phyloP scores from a whole-genome alignment of 2,888 invertebrate genomes.

The Tetragnatha montana region DNA sequence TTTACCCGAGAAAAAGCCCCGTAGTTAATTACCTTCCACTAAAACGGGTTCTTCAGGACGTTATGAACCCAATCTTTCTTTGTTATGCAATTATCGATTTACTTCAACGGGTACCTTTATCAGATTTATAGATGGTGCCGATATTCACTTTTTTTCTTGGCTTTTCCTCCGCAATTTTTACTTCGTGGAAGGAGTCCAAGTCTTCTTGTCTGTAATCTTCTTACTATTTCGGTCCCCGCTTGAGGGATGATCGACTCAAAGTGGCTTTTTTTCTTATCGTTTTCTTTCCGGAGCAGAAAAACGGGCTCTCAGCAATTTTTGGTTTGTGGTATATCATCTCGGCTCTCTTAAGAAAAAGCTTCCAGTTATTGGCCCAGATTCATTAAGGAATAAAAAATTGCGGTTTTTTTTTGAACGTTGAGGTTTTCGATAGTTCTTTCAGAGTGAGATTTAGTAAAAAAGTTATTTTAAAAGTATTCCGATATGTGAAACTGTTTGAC shows the following conservation, averaged over 20 bases:
- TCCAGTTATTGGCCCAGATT: background rate
- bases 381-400: background rate
- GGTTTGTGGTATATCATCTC: background rate
- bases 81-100: background rate
- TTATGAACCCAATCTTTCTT: background rate
- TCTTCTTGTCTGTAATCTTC: slow-evolving; percentile 5
- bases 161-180: slow-evolving; percentile 7
- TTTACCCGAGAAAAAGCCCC: background rate
- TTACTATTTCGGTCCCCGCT: background rate
- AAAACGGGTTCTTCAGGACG: background rate
- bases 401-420: background rate
- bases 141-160: background rate
- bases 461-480: no score
- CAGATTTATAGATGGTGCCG: slow-evolving; percentile 1
- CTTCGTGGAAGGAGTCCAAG: background rate
- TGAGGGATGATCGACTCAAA: slow-evolving; percentile 15
- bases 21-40: background rate
- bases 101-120: slow-evolving; percentile 3
- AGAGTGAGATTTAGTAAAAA: background rate
- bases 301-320: background rate
- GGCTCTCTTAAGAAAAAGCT: background rate
- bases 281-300: background rate
- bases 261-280: background rate
- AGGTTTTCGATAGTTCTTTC: background rate
- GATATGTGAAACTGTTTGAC: no score